A percentile compares a stretch with the other conserved stretches of the same genome.
phyloP scores from a whole-genome alignment of 1,140 invertebrate species.

The Diprion similis region DNA sequence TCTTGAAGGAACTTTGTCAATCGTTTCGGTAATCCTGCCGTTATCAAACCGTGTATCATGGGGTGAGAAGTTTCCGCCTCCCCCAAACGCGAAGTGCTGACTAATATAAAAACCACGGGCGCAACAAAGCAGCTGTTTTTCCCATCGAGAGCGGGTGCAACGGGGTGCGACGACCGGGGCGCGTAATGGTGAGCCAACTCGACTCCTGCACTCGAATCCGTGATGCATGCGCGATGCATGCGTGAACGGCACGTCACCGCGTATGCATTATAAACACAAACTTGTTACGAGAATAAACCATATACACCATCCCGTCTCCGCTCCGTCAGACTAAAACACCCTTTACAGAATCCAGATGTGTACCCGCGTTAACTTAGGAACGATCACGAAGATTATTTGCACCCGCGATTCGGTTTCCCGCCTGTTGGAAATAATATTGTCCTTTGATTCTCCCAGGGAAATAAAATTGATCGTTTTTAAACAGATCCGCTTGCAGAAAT shows the following conservation, averaged over 20 bases:
- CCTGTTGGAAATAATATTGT: no score
- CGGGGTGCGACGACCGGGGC: neutral
- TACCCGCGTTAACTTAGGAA: no score
- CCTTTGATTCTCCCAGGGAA: no score
- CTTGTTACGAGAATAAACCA: neutral
- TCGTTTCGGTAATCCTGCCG: neutral
- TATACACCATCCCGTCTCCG: no score
- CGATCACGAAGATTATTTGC: no score
- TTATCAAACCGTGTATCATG: no score
- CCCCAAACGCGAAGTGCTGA: conserved; percentile 21
- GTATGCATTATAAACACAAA: neutral
- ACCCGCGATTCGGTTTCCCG: no score
- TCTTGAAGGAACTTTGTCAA: neutral
- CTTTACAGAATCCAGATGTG: no score
- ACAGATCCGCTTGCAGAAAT: no score
- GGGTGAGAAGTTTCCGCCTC: neutral
- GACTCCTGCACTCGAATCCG: neutral
- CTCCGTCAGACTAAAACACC: no score
- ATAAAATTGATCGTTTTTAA: no score
- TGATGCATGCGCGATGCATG: neutral
- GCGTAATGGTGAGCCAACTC: neutral
- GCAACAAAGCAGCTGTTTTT: conserved; percentile 29
- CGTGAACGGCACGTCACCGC: no score
- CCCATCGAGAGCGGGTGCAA: conserved; percentile 31
- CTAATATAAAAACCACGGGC: conserved; percentile 23